Conservation (phyloP, 1,140 invertebrate genomes). For the Camponotus vicinus region DNA sequence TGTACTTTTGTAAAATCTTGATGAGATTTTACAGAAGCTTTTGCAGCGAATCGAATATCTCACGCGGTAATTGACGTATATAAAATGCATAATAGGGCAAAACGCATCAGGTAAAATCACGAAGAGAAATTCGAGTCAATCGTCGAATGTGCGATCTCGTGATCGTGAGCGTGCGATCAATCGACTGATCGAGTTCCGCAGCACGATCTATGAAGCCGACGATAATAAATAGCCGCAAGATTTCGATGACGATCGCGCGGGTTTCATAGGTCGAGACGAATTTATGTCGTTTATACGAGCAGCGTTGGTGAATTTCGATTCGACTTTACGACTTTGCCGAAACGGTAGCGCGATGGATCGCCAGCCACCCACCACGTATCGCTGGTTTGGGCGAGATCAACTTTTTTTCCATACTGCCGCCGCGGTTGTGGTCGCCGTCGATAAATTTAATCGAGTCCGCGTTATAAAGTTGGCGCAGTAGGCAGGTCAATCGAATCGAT, state of each 20-base stretch:
- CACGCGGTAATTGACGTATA: neutral
- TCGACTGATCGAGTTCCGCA: constrained; percentile 57
- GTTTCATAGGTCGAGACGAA: constrained; percentile 68
- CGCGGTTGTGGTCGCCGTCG: neutral
- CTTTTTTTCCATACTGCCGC: constrained; percentile 36
- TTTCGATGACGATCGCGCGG: constrained; percentile 71
- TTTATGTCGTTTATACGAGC: constrained; percentile 68
- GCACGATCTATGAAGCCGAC: constrained; percentile 47
- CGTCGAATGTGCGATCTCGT: neutral
- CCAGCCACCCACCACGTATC: constrained; percentile 13
- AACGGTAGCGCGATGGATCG: constrained; percentile 48
- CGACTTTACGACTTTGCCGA: constrained; percentile 70
- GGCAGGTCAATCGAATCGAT: constrained; percentile 26
- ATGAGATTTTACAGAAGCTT: neutral
- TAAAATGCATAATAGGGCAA: neutral
- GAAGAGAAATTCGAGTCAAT: neutral
- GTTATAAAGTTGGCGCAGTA: constrained; percentile 33
- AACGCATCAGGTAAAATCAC: neutral
- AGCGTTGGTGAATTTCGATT: constrained; percentile 71
- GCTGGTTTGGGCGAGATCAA: constrained; percentile 10
- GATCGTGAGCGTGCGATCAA: constrained; percentile 7
- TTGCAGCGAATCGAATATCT: neutral
- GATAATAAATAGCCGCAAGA: constrained; percentile 72
- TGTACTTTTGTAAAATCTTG: neutral
- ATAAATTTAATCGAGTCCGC: constrained; percentile 46